Conservation (phyloP, 30 jellyfish, hydroid and myxozoan species). For the Nemopilema nomurai region DNA sequence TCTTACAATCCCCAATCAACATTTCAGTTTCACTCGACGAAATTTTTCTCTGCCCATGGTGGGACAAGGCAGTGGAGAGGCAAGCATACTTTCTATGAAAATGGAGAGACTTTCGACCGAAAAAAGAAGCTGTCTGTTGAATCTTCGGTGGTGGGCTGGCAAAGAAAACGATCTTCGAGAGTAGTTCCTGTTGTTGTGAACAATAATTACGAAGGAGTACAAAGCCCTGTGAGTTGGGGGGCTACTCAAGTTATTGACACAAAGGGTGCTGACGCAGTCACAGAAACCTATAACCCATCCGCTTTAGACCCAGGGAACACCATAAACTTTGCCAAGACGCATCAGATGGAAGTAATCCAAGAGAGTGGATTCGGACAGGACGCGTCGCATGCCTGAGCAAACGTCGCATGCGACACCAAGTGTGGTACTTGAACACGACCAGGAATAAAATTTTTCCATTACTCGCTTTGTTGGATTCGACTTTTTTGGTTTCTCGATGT, state of each 20-base stretch:
- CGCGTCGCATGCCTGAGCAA: not conserved
- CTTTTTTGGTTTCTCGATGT: no score
- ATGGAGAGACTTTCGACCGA: not conserved
- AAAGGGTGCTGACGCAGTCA: not conserved
- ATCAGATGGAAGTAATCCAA: not conserved
- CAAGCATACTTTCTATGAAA: not conserved
- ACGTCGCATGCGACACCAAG: not conserved
- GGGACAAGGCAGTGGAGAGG: not conserved
- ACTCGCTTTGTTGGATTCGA: no score
- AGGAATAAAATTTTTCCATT: not conserved
- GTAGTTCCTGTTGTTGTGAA: not conserved
- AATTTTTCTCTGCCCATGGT: not conserved
- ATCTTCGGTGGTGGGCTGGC: not conserved
- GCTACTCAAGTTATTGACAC: not conserved
- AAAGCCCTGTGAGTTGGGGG: not conserved
- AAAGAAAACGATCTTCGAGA: slow-evolving; percentile 3
- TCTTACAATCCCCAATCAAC: no score
- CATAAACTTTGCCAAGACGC: not conserved
- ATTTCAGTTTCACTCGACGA: not conserved
- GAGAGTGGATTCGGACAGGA: not conserved
- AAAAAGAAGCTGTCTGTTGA: not conserved
- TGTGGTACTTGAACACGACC: not conserved
- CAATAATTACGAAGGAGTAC: not conserved
- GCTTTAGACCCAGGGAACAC: not conserved
- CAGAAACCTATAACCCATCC: not conserved